Evolutionary conservation across 2,797 vertebrate genomes (phyloP).

Genomic region (Cynodonichthys magdalenae): DNA sequence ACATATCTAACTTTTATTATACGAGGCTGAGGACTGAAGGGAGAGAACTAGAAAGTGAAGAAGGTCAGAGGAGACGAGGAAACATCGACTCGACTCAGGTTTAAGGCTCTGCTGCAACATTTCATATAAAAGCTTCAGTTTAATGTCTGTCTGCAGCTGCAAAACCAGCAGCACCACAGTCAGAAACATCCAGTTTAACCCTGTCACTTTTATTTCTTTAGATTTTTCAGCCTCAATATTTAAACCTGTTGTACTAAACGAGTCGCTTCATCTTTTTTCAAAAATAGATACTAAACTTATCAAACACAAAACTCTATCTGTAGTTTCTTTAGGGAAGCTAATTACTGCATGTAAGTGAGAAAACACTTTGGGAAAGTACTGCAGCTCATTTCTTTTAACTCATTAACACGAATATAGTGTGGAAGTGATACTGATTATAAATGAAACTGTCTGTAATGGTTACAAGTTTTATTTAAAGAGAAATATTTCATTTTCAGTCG

Average conservation of each 20-base stretch:
- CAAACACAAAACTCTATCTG: neutral
- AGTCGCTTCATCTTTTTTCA: too few relatives aligned
- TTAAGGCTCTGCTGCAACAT: neutral
- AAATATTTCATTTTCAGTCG: too few relatives aligned
- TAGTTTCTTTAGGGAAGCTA: neutral
- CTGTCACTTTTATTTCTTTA: too few relatives aligned
- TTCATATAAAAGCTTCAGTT: too few relatives aligned
- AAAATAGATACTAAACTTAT: too few relatives aligned
- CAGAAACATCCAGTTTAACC: too few relatives aligned
- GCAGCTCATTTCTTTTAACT: neutral
- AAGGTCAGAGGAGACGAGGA: slow-evolving; percentile 15
- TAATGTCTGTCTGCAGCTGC: too few relatives aligned
- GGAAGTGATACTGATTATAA: neutral
- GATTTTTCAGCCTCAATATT: too few relatives aligned
- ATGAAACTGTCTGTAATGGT: neutral
- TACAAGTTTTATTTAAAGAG: too few relatives aligned
- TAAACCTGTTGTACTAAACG: too few relatives aligned
- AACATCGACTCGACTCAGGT: neutral
- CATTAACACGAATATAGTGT: neutral
- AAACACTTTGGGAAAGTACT: neutral
- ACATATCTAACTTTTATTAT: slow-evolving; percentile 36
- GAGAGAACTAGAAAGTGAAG: slow-evolving; percentile 7
- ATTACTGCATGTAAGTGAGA: neutral
- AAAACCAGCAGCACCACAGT: too few relatives aligned
- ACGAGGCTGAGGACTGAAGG: slow-evolving; percentile 26